Evolutionary conservation across 1,140 invertebrate genomes (phyloP).

Genomic region (Danaus plexippus): DNA sequence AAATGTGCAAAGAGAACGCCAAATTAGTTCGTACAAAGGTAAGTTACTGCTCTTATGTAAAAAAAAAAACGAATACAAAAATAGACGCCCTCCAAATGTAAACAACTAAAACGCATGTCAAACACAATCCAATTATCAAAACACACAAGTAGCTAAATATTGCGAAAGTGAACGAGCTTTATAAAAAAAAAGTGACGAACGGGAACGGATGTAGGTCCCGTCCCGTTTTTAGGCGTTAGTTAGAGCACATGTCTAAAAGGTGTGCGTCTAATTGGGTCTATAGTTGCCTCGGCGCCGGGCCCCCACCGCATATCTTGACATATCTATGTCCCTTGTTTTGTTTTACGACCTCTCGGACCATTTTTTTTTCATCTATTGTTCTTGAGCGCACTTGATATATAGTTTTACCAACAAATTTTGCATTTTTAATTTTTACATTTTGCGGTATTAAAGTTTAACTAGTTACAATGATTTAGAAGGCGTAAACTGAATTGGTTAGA

Average conservation of each 20-base stretch:
- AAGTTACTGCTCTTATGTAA: constrained; percentile 28
- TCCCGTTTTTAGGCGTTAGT: constrained; percentile 53
- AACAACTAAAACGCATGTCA: not conserved
- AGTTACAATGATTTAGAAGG: too few relatives aligned
- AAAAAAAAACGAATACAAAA: not conserved
- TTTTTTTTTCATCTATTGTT: constrained; percentile 56
- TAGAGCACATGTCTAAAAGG: constrained; percentile 67
- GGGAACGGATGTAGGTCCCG: constrained; percentile 55
- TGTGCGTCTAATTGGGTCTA: constrained; percentile 67
- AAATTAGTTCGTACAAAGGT: constrained; percentile 87
- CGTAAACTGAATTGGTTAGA: too few relatives aligned
- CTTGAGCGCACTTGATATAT: constrained; percentile 53
- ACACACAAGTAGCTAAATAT: constrained; percentile 10
- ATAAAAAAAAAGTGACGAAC: constrained; percentile 57
- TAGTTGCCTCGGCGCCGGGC: constrained; percentile 39
- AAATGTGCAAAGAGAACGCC: constrained; percentile 85
- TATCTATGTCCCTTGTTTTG: constrained; percentile 66
- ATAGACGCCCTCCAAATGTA: not conserved
- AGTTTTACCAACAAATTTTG: constrained; percentile 1
- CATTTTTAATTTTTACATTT: too few relatives aligned
- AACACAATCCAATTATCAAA: too few relatives aligned
- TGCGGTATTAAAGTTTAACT: too few relatives aligned
- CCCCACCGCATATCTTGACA: constrained; percentile 66
- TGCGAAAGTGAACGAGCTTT: constrained; percentile 7
- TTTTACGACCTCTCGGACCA: constrained; percentile 61